These are phyloP conservation scores for Cyprinus carpio DNA, from an alignment of 2,113 vertebrate genomes.

Conservation along the genomic window DNA sequence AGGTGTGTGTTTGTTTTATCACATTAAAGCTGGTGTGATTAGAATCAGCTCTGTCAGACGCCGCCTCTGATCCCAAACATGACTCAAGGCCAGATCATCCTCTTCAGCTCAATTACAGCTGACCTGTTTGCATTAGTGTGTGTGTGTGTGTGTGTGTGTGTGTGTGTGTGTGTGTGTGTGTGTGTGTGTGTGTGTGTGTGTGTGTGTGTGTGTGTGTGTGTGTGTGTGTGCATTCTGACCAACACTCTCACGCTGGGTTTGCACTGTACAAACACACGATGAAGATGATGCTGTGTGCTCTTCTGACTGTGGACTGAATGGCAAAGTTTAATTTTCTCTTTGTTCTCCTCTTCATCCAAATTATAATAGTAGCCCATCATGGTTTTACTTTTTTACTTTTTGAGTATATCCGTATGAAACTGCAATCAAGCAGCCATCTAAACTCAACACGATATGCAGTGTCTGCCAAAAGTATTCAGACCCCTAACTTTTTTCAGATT, in stretches of 20 bases:
- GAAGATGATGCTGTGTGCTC: too few relatives aligned
- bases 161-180: background rate
- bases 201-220: background rate
- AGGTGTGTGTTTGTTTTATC: conserved; percentile 13
- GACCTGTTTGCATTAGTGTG: background rate
- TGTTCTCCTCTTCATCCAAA: too few relatives aligned
- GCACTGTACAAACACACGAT: too few relatives aligned
- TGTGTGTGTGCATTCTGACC: background rate
- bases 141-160: background rate
- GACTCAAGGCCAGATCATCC: conserved; percentile 24
- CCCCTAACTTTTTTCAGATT: too few relatives aligned
- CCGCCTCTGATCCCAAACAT: background rate
- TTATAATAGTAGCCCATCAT: too few relatives aligned
- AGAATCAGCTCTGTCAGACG: too few relatives aligned
- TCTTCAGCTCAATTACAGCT: conserved; percentile 14
- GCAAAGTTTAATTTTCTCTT: too few relatives aligned
- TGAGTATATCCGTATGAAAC: background rate
- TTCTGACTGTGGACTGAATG: too few relatives aligned
- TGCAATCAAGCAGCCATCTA: too few relatives aligned
- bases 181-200: background rate
- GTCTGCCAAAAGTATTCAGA: too few relatives aligned
- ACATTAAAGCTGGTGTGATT: background rate
- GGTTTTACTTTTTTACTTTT: background rate
- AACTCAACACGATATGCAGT: too few relatives aligned
- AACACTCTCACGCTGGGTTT: too few relatives aligned